Percentiles rank a stretch among this genome's conserved stretches.
These are phyloP conservation scores for Griposia aprilina DNA, from an alignment of 2,888 invertebrate genomes.

Conservation along the genomic window DNA sequence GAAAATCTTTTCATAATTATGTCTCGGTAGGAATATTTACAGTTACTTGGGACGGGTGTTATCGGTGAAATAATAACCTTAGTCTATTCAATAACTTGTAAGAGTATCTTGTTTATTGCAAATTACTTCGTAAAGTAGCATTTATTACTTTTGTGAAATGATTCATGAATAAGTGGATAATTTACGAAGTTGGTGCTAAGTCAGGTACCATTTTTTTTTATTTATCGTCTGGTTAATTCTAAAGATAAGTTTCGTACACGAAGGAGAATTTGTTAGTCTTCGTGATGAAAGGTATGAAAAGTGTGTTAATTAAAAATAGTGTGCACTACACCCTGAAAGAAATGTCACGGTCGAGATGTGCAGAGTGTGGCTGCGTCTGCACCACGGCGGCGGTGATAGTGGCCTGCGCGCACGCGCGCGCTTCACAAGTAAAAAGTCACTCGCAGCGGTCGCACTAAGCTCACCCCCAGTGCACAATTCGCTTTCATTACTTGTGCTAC, in stretches of 20 bases:
- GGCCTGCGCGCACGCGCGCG: slow-evolving; percentile 63
- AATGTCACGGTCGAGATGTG: slow-evolving; percentile 86
- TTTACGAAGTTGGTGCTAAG: slow-evolving; percentile 21
- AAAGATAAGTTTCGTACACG: slow-evolving; percentile 56
- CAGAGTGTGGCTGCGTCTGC: slow-evolving; percentile 73
- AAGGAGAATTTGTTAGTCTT: slow-evolving; percentile 40
- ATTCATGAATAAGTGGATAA: slow-evolving; percentile 38
- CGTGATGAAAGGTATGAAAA: slow-evolving; percentile 65
- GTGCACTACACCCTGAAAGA: slow-evolving; percentile 82
- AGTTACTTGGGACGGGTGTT: background rate
- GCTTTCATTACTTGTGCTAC: slow-evolving; percentile 51
- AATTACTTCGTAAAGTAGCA: slow-evolving; percentile 15
- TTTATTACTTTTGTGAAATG: slow-evolving; percentile 29
- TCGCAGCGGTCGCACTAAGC: slow-evolving; percentile 73
- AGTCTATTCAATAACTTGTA: slow-evolving; percentile 1
- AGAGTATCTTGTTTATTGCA: slow-evolving; percentile 30
- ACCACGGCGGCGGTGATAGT: slow-evolving; percentile 66
- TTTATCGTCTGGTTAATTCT: slow-evolving; percentile 52
- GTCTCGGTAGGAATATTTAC: background rate
- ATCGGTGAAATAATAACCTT: background rate
- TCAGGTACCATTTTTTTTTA: background rate
- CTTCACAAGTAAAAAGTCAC: slow-evolving; percentile 75
- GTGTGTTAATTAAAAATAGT: slow-evolving; percentile 81
- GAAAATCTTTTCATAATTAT: slow-evolving; percentile 2
- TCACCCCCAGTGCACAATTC: slow-evolving; percentile 60